These are phyloP conservation scores for Arrhamphus sclerolepis DNA, from an alignment of 2,797 vertebrate genomes.

Conservation along the genomic window DNA sequence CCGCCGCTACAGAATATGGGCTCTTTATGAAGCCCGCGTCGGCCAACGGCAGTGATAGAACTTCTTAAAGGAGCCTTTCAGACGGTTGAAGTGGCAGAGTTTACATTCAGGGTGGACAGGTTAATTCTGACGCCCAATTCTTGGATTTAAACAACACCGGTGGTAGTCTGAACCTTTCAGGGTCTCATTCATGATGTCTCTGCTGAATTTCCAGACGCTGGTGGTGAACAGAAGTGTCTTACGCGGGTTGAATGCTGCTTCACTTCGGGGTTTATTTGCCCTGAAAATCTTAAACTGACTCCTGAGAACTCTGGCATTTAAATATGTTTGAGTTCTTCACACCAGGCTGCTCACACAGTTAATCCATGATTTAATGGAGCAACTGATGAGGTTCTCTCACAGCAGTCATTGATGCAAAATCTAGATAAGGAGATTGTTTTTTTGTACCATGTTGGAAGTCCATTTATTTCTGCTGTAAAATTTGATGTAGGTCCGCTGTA, in stretches of 20 bases:
- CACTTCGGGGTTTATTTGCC: not conserved
- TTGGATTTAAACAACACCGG: slow-evolving; percentile 32
- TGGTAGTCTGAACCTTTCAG: slow-evolving; percentile 47
- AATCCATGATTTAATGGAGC: too few relatives aligned
- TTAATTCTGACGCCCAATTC: slow-evolving; percentile 34
- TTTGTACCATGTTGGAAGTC: too few relatives aligned
- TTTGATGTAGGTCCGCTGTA: too few relatives aligned
- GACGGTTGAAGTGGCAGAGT: slow-evolving; percentile 44
- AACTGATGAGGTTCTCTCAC: too few relatives aligned
- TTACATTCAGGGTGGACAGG: slow-evolving; percentile 63
- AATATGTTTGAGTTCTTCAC: too few relatives aligned
- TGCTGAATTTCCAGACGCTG: slow-evolving; percentile 11
- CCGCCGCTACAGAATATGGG: slow-evolving; percentile 38
- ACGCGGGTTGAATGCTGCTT: slow-evolving; percentile 21
- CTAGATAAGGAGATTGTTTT: too few relatives aligned
- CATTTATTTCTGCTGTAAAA: too few relatives aligned
- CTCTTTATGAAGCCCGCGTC: slow-evolving; percentile 50
- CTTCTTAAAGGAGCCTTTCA: slow-evolving; percentile 66
- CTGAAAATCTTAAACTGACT: not conserved
- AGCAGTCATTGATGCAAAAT: too few relatives aligned
- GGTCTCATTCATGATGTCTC: slow-evolving; percentile 17
- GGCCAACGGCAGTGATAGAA: slow-evolving; percentile 21
- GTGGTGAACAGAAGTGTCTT: slow-evolving; percentile 2
- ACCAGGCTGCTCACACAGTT: too few relatives aligned
- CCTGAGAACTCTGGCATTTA: not conserved